A percentile compares a stretch with the other conserved stretches of the same genome.
Conservation (phyloP, 2,797 vertebrate genomes). For the Siniperca undulata region DNA sequence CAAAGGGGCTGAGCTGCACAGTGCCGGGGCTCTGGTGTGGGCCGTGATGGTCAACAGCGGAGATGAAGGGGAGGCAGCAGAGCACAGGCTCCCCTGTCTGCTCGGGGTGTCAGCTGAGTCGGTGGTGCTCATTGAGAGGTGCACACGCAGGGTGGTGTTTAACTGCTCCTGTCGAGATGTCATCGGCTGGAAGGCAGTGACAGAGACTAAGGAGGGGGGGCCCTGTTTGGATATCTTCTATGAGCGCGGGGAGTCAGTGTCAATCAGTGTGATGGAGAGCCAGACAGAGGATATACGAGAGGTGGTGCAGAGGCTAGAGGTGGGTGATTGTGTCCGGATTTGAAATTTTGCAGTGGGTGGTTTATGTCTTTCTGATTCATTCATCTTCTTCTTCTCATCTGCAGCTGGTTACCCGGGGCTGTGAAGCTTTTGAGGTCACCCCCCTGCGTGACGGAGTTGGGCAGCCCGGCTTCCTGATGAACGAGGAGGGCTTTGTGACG, state of each 20-base stretch:
- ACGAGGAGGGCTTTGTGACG: constrained; percentile 91
- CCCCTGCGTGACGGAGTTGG: constrained; percentile 91
- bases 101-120: constrained; percentile 90
- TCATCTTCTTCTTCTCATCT: not conserved
- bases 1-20: constrained; percentile 88
- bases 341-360: not conserved
- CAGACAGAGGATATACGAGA: constrained; percentile 90
- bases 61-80: constrained; percentile 63
- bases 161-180: constrained; percentile 94
- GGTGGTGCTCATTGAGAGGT: constrained; percentile 89
- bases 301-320: constrained; percentile 93
- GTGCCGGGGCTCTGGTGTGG: constrained; percentile 90
- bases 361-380: constrained; percentile 13
- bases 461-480: constrained; percentile 92
- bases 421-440: constrained; percentile 91
- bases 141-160: constrained; percentile 87
- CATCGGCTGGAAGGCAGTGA: constrained; percentile 91
- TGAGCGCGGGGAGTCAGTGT: constrained; percentile 89
- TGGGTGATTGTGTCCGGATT: constrained; percentile 60
- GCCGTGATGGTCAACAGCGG: constrained; percentile 79
- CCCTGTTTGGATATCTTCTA: constrained; percentile 91
- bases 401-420: constrained; percentile 92
- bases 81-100: constrained; percentile 84
- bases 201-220: constrained; percentile 81
- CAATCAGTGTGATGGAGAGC: constrained; percentile 83